A percentile compares a stretch with the other conserved stretches of the same genome.
Evolutionary conservation across 2,113 vertebrate species (phyloP).

Genomic region (Morone chrysops): DNA sequence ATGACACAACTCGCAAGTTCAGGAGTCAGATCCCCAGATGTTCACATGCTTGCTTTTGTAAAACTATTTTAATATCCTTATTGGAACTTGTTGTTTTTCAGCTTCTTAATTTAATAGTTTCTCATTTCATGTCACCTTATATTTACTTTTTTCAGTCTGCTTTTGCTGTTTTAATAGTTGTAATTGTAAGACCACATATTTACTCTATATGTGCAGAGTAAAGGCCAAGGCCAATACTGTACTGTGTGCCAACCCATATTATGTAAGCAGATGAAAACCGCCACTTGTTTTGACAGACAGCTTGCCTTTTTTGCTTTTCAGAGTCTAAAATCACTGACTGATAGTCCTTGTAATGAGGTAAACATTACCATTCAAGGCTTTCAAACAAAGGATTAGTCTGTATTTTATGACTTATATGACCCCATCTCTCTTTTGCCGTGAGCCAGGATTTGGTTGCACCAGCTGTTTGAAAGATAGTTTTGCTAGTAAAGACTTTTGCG

Average conservation of each 20-base stretch:
- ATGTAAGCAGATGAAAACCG: constrained; percentile 34
- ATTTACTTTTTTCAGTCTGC: not conserved
- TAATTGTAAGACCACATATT: not conserved
- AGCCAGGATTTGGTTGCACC: not conserved
- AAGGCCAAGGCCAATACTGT: not conserved
- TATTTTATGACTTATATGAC: constrained; percentile 24
- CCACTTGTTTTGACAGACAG: constrained; percentile 30
- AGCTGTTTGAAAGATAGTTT: not conserved
- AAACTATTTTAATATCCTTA: not conserved
- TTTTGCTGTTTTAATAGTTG: not conserved
- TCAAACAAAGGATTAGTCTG: not conserved
- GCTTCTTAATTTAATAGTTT: not conserved
- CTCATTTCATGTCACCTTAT: not conserved
- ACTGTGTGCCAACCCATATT: constrained; percentile 16
- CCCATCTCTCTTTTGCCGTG: not conserved
- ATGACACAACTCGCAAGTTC: constrained; percentile 45
- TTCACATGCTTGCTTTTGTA: not conserved
- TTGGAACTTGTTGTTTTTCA: not conserved
- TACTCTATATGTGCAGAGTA: constrained; percentile 2
- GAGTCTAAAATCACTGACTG: constrained; percentile 11
- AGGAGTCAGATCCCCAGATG: constrained; percentile 22
- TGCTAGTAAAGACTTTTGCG: not conserved
- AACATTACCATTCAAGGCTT: constrained; percentile 23
- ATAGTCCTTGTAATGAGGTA: constrained; percentile 17
- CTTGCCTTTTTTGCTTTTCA: constrained; percentile 22